Conservation (phyloP, 64 coral and sea anemone genomes). For the Anthopleura sola region DNA sequence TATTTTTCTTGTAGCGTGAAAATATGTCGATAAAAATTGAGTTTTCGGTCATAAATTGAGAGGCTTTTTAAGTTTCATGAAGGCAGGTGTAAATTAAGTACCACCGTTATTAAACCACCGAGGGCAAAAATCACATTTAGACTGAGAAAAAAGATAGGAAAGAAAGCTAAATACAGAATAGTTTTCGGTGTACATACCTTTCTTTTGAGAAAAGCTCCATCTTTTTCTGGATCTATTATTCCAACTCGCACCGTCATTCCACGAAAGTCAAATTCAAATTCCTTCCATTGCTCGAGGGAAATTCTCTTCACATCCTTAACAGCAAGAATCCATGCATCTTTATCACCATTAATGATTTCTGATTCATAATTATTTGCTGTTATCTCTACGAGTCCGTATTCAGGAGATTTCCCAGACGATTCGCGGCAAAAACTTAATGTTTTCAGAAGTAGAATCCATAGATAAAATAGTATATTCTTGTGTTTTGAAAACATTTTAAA, state of each 20-base stretch:
- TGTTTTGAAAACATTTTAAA: not conserved
- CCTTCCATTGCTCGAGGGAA: constrained; percentile 49
- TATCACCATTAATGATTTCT: constrained; percentile 42
- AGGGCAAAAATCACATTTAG: not conserved
- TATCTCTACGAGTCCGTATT: constrained; percentile 57
- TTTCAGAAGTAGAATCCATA: not conserved
- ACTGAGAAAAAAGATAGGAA: not conserved
- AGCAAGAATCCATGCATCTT: constrained; percentile 86
- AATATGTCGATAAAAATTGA: not conserved
- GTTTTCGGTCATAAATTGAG: not conserved
- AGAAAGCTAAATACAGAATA: not conserved
- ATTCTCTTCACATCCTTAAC: constrained; percentile 66
- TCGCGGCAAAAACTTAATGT: not conserved
- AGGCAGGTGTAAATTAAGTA: too few species aligned
- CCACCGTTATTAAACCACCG: too few species aligned
- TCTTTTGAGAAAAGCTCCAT: constrained; percentile 73
- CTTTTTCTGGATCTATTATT: constrained; percentile 68
- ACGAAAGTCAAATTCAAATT: constrained; percentile 48
- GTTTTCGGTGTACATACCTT: constrained; percentile 73
- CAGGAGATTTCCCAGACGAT: not conserved
- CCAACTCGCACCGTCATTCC: constrained; percentile 72
- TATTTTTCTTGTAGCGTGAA: not conserved
- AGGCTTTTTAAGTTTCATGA: not conserved
- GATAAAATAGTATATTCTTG: not conserved
- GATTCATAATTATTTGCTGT: constrained; percentile 58